phyloP scores from a whole-genome alignment of 2,113 vertebrate species.

The Megaleporinus macrocephalus region DNA sequence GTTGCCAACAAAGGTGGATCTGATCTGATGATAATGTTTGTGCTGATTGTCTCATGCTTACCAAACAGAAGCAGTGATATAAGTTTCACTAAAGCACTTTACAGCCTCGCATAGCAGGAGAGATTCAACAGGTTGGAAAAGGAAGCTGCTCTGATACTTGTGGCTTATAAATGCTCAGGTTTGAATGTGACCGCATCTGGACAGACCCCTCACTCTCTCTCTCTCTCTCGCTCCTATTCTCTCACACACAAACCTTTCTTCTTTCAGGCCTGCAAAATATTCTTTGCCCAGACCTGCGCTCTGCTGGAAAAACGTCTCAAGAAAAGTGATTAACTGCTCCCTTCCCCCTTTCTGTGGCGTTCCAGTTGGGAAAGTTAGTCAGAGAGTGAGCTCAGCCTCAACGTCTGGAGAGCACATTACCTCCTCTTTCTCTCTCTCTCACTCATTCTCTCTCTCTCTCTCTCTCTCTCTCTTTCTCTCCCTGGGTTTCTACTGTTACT shows the following conservation, averaged over 20 bases:
- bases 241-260: constrained; percentile 26
- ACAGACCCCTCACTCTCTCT: constrained; percentile 3
- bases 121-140: not conserved
- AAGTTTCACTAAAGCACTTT: not conserved
- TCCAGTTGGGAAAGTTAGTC: constrained; percentile 60
- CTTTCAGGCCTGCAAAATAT: constrained; percentile 47
- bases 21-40: too few relatives aligned
- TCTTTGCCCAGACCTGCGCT: constrained; percentile 58
- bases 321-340: constrained; percentile 46
- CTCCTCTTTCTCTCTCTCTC: constrained; percentile 26
- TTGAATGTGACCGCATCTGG: not conserved
- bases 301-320: constrained; percentile 59
- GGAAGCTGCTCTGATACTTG: not conserved
- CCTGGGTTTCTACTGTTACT: constrained; percentile 15
- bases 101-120: not conserved
- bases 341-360: constrained; percentile 51
- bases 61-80: not conserved
- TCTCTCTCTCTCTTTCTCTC: not conserved
- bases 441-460: constrained; percentile 1
- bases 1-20: too few relatives aligned
- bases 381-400: constrained; percentile 54
- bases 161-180: not conserved
- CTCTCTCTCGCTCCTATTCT: not conserved
- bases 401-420: constrained; percentile 63
- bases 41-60: too few relatives aligned